Conservation (phyloP, 2,113 vertebrate genomes). For the Notechis scutatus region DNA sequence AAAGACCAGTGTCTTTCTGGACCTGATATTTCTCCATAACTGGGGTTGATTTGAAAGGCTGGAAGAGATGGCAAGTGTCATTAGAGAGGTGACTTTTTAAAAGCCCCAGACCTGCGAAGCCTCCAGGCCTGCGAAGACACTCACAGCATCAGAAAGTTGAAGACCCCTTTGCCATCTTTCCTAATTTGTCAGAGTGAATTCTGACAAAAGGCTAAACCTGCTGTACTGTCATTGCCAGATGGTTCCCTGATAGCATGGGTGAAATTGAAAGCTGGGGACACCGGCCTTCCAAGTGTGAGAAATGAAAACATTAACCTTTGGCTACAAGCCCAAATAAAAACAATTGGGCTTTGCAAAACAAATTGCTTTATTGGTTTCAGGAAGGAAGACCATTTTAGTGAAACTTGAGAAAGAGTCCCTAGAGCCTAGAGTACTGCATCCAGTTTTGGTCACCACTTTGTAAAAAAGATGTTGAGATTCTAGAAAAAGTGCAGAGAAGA, state of each 20-base stretch:
- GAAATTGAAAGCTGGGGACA: not conserved
- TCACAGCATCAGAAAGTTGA: not conserved
- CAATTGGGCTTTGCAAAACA: not conserved
- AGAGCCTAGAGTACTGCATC: too few relatives aligned
- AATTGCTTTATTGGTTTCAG: not conserved
- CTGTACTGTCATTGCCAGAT: not conserved
- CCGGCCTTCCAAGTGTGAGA: not conserved
- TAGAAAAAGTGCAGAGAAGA: too few relatives aligned
- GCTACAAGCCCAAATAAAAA: not conserved
- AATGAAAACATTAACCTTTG: not conserved
- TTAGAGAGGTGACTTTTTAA: not conserved
- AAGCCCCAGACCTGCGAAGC: not conserved
- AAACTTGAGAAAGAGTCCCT: not conserved
- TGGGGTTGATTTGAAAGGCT: not conserved
- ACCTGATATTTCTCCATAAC: not conserved
- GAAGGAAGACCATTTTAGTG: not conserved
- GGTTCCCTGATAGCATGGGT: not conserved
- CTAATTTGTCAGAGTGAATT: not conserved
- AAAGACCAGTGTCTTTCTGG: not conserved
- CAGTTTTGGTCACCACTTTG: too few relatives aligned
- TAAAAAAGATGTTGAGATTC: too few relatives aligned
- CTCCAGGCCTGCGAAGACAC: not conserved
- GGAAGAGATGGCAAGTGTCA: not conserved
- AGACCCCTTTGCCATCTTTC: not conserved
- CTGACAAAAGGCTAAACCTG: not conserved